Conservation (phyloP, 2,113 vertebrate species). For the Oryzias melastigma region DNA sequence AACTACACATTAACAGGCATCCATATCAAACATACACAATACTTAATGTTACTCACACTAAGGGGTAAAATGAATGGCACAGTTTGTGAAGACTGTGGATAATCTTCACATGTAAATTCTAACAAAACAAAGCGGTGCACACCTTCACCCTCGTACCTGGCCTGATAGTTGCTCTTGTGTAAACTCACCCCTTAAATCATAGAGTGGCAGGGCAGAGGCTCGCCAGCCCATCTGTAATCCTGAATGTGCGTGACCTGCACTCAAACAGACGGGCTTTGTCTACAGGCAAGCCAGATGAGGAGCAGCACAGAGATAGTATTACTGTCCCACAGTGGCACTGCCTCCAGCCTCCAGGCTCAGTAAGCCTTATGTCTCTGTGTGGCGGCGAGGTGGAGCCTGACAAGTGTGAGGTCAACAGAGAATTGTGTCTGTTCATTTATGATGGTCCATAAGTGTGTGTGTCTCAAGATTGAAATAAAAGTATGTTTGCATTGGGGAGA, state of each 20-base stretch:
- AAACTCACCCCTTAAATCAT: constrained; percentile 57
- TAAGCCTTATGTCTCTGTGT: constrained; percentile 25
- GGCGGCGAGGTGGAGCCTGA: constrained; percentile 24
- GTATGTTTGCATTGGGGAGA: background rate
- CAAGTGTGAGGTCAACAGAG: constrained; percentile 18
- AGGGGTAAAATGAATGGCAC: constrained; percentile 6
- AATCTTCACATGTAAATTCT: background rate
- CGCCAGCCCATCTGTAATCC: constrained; percentile 62
- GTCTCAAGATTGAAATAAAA: background rate
- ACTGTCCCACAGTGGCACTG: constrained; percentile 28
- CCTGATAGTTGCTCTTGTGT: constrained; percentile 34
- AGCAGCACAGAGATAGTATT: constrained; percentile 42
- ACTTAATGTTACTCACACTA: background rate
- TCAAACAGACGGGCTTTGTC: constrained; percentile 61
- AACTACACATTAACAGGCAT: constrained; percentile 14
- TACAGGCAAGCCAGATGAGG: constrained; percentile 60
- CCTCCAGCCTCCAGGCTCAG: constrained; percentile 29
- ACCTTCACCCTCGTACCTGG: background rate
- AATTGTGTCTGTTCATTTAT: constrained; percentile 4
- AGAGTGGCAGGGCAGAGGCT: constrained; percentile 53
- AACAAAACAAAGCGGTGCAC: constrained; percentile 3
- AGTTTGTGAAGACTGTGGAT: constrained; percentile 10
- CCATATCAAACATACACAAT: constrained; percentile 16
- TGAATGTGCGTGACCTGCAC: constrained; percentile 69
- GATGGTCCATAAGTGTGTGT: background rate